Base-by-base conservation (phyloP, 2,797 vertebrate genomes). In the Spondyliosoma cantharus region DNA sequence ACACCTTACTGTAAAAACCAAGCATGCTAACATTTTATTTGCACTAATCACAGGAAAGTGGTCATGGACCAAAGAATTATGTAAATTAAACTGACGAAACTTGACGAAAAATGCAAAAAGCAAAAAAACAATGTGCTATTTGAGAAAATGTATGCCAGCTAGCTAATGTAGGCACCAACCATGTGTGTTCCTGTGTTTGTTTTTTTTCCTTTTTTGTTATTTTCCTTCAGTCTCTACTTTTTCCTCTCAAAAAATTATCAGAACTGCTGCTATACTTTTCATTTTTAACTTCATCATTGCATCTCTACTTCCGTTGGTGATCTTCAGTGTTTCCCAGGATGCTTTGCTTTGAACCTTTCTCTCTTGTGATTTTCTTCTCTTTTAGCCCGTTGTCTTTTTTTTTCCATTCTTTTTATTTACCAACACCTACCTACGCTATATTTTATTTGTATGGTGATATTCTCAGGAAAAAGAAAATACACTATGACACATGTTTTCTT, bases 381-480 rank as follows among this genome's bases (percentile, higher is more conserved):
- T 68, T 27, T 37, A 37, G 7, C 7, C 0, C 6, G 3, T 2
- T 5, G 5, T 37, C 14, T 50, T n/a, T 53, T 4, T 29, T 32
- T 9, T 15, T 25, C 16, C 19, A 50, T 29, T 22, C 37, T 24
- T 32, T 29, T 4, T 32, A 5, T 66, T 43, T 61, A 52, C 50
- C 25, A 11, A 61, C 57, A 37, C 27, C 48, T 56, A 5, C n/a
- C n/a, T n/a, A n/a, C n/a, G 25, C 43, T 50, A 16, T 22, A 15
- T 54, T 52, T 43, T 3, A 32, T 61, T 42, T 29, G n/a, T 12
- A 17, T 29, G 9, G 50, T 25, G 7, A 48, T 32, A 46, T 65
- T 58, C 17, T 66, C 13, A 16, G 46, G 64, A 64, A n/a, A 69
- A 76, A 61, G 12, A 42, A 58, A 80, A 72, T 14, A 46, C 37